Percentiles rank a stretch among this genome's conserved stretches.
Conservation (phyloP, 2,888 invertebrate species). For the Encarsia formosa region DNA sequence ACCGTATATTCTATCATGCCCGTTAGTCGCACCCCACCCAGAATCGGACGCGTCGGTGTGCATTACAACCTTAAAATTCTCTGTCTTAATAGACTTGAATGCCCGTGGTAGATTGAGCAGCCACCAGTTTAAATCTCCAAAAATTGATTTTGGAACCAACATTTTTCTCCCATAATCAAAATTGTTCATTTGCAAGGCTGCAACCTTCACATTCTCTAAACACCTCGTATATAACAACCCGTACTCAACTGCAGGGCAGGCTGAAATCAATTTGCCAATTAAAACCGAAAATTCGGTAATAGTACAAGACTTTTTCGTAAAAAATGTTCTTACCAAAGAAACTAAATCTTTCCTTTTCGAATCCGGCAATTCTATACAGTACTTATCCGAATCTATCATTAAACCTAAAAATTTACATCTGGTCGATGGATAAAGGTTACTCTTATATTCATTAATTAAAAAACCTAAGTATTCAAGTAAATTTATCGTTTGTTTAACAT, state of each 20-base stretch:
- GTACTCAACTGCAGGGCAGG: slow-evolving; percentile 2
- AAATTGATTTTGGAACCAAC: too few relatives aligned
- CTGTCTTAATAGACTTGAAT: not conserved
- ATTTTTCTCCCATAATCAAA: not conserved
- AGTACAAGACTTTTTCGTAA: not conserved
- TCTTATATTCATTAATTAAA: slow-evolving; percentile 14
- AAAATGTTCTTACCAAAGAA: not conserved
- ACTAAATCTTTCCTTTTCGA: slow-evolving; percentile 1
- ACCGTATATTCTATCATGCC: not conserved
- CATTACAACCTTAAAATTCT: not conserved
- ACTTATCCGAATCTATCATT: slow-evolving; percentile 10
- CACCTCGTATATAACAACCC: slow-evolving; percentile 7
- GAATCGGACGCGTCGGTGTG: not conserved
- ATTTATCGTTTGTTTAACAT: not conserved
- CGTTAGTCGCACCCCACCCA: not conserved
- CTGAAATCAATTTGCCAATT: slow-evolving; percentile 4
- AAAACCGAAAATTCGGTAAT: slow-evolving; percentile 13
- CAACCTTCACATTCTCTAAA: not conserved
- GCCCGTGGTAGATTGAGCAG: not conserved
- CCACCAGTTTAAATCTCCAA: not conserved
- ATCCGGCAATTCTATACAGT: slow-evolving; percentile 5
- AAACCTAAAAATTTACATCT: slow-evolving; percentile 19
- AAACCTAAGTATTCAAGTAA: slow-evolving; percentile 12
- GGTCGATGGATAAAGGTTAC: slow-evolving; percentile 1
- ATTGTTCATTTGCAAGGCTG: not conserved